Conservation (phyloP, 2,113 vertebrate species). For the Psilopsiagon aurifrons region DNA sequence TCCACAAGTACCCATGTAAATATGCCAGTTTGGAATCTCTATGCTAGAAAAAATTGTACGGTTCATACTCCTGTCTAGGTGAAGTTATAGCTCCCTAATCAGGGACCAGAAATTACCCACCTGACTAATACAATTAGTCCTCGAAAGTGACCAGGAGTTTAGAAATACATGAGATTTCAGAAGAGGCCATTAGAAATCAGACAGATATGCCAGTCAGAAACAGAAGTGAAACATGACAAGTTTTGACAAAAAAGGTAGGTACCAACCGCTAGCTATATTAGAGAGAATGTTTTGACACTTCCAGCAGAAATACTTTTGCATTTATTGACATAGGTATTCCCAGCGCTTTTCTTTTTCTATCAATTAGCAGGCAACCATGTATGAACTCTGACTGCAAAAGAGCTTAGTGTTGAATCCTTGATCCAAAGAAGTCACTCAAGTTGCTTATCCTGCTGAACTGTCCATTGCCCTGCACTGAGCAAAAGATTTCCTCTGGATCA, state of each 20-base stretch:
- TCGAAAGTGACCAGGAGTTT: neutral
- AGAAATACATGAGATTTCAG: neutral
- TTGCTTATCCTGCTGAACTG: neutral
- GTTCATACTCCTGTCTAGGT: neutral
- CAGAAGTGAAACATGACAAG: neutral
- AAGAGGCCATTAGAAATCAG: neutral
- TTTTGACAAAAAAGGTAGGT: neutral
- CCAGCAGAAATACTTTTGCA: neutral
- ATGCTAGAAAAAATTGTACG: neutral
- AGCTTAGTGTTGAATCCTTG: neutral
- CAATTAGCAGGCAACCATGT: neutral
- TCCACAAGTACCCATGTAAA: neutral
- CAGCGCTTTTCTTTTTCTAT: neutral
- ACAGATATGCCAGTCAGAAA: neutral
- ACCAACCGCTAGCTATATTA: neutral
- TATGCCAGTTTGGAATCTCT: accelerated
- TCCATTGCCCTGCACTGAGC: accelerated
- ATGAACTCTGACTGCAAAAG: neutral
- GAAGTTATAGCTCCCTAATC: neutral
- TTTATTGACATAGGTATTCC: neutral
- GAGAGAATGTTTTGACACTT: neutral
- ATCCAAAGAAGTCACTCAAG: neutral
- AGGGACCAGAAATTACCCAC: neutral
- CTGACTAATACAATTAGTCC: neutral
- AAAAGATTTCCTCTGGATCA: neutral